Conservation (phyloP, 2,797 vertebrate species). For the Mormyrops boulengeri region DNA sequence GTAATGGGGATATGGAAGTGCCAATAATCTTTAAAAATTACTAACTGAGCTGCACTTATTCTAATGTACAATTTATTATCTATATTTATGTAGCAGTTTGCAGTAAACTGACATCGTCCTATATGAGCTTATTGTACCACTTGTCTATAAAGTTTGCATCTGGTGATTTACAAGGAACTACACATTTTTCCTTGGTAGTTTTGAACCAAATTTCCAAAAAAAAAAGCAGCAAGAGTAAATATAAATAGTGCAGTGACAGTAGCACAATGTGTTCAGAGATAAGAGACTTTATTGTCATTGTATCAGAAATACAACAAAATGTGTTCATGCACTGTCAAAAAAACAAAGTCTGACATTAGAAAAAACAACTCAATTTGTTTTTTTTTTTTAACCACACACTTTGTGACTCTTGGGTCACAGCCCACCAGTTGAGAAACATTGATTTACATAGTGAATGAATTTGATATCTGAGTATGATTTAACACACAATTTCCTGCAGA, state of each 20-base stretch:
- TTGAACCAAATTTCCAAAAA: background rate
- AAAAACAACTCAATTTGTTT: background rate
- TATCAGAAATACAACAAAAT: background rate
- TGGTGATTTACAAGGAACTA: background rate
- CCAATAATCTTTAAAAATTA: background rate
- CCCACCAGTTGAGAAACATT: background rate
- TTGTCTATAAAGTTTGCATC: background rate
- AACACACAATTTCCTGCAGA: background rate
- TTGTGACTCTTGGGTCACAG: background rate
- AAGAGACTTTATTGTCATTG: no score
- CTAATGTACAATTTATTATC: background rate
- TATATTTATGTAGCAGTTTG: background rate
- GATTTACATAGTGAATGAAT: background rate
- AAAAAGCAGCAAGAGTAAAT: background rate
- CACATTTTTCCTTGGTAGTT: background rate
- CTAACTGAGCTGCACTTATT: background rate
- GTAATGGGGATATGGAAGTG: background rate
- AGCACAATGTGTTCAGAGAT: background rate
- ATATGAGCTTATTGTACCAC: background rate
- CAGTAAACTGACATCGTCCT: background rate
- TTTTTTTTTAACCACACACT: background rate
- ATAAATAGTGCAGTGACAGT: background rate
- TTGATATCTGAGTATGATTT: background rate
- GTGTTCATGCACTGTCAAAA: background rate
- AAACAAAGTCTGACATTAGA: background rate